Percentiles rank a stretch among this genome's conserved stretches.
Conservation (phyloP, 2,797 vertebrate genomes). For the Trachops cirrhosus region DNA sequence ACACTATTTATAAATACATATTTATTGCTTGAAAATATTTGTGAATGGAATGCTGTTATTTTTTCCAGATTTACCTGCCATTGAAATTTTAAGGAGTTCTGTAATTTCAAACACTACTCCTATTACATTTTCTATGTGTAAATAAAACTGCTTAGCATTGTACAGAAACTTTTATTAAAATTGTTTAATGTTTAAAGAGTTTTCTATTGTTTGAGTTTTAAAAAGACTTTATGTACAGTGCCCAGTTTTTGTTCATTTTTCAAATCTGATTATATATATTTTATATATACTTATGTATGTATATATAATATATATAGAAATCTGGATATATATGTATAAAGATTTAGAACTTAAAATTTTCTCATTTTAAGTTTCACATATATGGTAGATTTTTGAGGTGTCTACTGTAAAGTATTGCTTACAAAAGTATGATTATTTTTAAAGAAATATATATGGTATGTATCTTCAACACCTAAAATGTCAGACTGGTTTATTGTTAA, state of each 20-base stretch:
- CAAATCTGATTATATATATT: slow-evolving; percentile 90
- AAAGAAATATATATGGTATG: slow-evolving; percentile 89
- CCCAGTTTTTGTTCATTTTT: slow-evolving; percentile 88
- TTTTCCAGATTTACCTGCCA: slow-evolving; percentile 98
- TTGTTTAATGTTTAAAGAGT: slow-evolving; percentile 96
- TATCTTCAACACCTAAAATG: slow-evolving; percentile 87
- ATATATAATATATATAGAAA: slow-evolving; percentile 90
- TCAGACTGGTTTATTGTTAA: slow-evolving; percentile 88
- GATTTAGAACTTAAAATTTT: slow-evolving; percentile 87
- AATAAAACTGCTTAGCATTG: slow-evolving; percentile 97
- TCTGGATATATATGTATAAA: slow-evolving; percentile 87
- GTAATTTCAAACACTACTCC: slow-evolving; percentile 95
- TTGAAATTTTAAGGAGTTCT: slow-evolving; percentile 99
- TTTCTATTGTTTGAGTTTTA: slow-evolving; percentile 91
- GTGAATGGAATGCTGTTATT: slow-evolving; percentile 99
- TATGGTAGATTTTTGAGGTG: slow-evolving; percentile 89
- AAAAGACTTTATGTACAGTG: slow-evolving; percentile 89
- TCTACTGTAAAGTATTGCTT: slow-evolving; percentile 90
- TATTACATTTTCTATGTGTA: slow-evolving; percentile 98
- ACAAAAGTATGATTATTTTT: slow-evolving; percentile 89
- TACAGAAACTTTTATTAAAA: slow-evolving; percentile 96
- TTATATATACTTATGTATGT: slow-evolving; percentile 89
- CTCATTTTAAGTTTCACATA: slow-evolving; percentile 88
- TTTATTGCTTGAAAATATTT: slow-evolving; percentile 99
- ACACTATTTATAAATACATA: slow-evolving; percentile 99